phyloP scores from a whole-genome alignment of 2,113 vertebrate genomes.

The Todiramphus saurophagus region DNA sequence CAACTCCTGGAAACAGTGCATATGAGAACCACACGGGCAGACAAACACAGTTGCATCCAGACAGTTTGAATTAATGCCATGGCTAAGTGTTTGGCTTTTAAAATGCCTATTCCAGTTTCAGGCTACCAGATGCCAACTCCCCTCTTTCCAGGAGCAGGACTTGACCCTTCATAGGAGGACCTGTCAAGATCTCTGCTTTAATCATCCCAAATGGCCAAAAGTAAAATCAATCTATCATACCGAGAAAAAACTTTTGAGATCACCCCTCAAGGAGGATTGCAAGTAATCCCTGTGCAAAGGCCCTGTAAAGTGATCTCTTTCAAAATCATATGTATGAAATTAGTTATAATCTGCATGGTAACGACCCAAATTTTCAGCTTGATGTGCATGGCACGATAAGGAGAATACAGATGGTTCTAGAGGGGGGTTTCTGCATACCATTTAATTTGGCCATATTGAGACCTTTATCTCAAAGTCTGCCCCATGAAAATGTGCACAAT shows the following conservation, averaged over 20 bases:
- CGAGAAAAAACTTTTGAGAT: constrained; percentile 64
- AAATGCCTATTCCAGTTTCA: constrained; percentile 27
- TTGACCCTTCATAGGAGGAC: constrained; percentile 46
- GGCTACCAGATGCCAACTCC: constrained; percentile 48
- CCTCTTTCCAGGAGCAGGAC: constrained; percentile 27
- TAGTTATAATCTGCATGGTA: constrained; percentile 74
- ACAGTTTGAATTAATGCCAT: constrained; percentile 39
- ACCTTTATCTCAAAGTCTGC: background rate
- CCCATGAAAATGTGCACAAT: background rate
- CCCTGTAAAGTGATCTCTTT: constrained; percentile 73
- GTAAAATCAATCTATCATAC: constrained; percentile 63
- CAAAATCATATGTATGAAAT: constrained; percentile 76
- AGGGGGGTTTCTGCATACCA: background rate
- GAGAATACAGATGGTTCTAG: constrained; percentile 45
- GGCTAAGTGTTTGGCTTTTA: constrained; percentile 17
- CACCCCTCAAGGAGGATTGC: constrained; percentile 66
- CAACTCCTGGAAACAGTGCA: background rate
- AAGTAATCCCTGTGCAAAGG: constrained; percentile 71
- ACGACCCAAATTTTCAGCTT: constrained; percentile 62
- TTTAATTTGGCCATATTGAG: background rate
- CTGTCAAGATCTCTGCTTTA: constrained; percentile 46
- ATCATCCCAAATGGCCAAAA: constrained; percentile 40
- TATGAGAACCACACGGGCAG: background rate
- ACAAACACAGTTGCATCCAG: background rate
- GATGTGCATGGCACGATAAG: constrained; percentile 55